Evolutionary conservation across 2,113 vertebrate species (phyloP).

Genomic region (Puffinus mauretanicus): DNA sequence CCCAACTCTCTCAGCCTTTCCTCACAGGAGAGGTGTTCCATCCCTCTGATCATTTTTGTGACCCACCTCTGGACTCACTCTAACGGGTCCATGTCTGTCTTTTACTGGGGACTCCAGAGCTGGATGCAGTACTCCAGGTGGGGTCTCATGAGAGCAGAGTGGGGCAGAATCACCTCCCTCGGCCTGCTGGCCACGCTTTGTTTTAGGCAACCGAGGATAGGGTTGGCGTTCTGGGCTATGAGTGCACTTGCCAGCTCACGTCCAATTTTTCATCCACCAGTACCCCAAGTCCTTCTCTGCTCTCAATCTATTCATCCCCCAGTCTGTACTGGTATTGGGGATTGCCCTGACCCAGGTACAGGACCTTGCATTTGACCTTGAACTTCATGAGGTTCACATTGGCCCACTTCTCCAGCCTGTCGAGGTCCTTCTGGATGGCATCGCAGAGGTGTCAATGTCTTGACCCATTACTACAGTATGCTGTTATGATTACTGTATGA

Average conservation of each 20-base stretch:
- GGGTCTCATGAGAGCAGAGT: fast-evolving
- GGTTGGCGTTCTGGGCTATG: neutral
- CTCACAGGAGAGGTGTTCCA: neutral
- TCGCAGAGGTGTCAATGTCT: neutral
- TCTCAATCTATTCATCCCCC: neutral
- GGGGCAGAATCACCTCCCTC: neutral
- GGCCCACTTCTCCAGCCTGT: neutral
- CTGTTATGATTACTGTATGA: neutral
- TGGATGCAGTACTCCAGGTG: neutral
- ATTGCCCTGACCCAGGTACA: neutral
- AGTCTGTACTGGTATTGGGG: fast-evolving
- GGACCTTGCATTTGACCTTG: neutral
- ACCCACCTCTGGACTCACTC: neutral
- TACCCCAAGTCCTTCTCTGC: neutral
- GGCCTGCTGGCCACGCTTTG: neutral
- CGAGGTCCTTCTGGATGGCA: neutral
- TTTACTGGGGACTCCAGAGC: neutral
- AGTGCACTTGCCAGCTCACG: neutral
- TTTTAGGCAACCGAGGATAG: neutral
- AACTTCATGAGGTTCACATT: neutral
- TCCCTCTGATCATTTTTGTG: neutral
- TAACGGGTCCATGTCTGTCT: neutral
- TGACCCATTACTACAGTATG: neutral
- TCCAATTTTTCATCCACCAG: neutral
- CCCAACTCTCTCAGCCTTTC: neutral